These are phyloP conservation scores for Rhynchophorus ferrugineus DNA, from an alignment of 1,140 invertebrate genomes.

Conservation along the genomic window DNA sequence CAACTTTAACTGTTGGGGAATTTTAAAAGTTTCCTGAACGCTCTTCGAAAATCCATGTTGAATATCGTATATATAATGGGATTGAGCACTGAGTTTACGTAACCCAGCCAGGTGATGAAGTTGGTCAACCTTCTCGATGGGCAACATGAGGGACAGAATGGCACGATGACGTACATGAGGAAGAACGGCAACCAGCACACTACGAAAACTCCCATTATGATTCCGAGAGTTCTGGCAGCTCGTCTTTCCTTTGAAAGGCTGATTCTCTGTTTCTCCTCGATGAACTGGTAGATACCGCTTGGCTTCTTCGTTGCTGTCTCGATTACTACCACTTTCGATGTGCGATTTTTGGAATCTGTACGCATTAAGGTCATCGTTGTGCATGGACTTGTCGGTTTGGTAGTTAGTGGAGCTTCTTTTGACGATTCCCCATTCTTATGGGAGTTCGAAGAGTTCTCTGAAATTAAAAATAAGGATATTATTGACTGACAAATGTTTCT, in stretches of 20 bases:
- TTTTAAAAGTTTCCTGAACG: constrained; percentile 81
- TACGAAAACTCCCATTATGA: constrained; percentile 93
- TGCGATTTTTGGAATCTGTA: constrained; percentile 31
- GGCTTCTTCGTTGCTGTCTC: constrained; percentile 42
- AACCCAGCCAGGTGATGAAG: constrained; percentile 95
- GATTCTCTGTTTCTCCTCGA: constrained; percentile 89
- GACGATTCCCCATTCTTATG: constrained; percentile 26
- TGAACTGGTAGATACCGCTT: constrained; percentile 75
- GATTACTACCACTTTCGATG: constrained; percentile 34
- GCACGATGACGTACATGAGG: constrained; percentile 86
- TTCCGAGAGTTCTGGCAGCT: constrained; percentile 84
- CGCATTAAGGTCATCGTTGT: constrained; percentile 25
- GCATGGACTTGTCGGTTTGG: constrained; percentile 32
- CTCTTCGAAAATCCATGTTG: constrained; percentile 90
- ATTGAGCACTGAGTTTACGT: constrained; percentile 95
- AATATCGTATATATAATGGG: constrained; percentile 97
- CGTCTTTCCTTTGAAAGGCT: constrained; percentile 85
- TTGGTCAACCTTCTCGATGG: constrained; percentile 73
- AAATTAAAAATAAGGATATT: neutral
- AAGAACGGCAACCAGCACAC: constrained; percentile 97
- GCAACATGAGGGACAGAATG: constrained; percentile 74
- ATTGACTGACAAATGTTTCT: too few relatives aligned
- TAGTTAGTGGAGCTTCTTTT: constrained; percentile 19
- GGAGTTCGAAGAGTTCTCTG: constrained; percentile 37
- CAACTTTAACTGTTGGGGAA: constrained; percentile 37